A percentile compares a stretch with the other conserved stretches of the same genome.
These are phyloP conservation scores for Lucifuga dentata DNA, from an alignment of 2,113 vertebrate species.

Conservation along the genomic window DNA sequence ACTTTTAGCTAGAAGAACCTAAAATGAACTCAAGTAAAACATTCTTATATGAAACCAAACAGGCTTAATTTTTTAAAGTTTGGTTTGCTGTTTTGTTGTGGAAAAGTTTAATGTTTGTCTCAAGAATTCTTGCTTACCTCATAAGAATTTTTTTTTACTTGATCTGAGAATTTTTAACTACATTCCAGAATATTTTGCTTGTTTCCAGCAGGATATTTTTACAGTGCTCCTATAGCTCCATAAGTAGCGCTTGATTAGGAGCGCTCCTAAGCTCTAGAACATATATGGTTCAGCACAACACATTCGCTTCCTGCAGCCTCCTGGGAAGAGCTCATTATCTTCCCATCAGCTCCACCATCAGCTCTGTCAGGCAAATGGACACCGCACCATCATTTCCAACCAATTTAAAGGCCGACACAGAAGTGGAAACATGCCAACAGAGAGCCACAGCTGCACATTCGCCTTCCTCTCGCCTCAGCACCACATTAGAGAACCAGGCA, in stretches of 20 bases:
- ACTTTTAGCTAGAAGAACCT: too few species aligned
- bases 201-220: not conserved
- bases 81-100: too few species aligned
- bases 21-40: too few species aligned
- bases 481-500: slow-evolving; percentile 20
- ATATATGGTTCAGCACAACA: slow-evolving; percentile 13
- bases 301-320: slow-evolving; percentile 43
- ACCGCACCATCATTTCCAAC: slow-evolving; percentile 38
- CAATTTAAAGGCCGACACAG: slow-evolving; percentile 45
- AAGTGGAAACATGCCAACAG: slow-evolving; percentile 27
- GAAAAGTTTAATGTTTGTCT: too few species aligned
- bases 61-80: too few species aligned
- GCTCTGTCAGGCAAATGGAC: slow-evolving; percentile 44
- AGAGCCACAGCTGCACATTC: not conserved
- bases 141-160: too few species aligned
- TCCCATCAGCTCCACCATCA: slow-evolving; percentile 37
- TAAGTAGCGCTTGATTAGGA: slow-evolving; percentile 62
- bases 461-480: slow-evolving; percentile 11
- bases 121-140: too few species aligned
- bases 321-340: slow-evolving; percentile 62
- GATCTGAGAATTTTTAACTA: too few species aligned
- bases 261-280: slow-evolving; percentile 35
- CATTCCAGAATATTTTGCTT: too few species aligned
- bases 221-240: slow-evolving; percentile 38
- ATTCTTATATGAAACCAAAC: too few species aligned